Evolutionary conservation across 2,113 vertebrate species (phyloP), one percentile per base, ranked within the genome.

Genomic region (Tyto alba): DNA sequence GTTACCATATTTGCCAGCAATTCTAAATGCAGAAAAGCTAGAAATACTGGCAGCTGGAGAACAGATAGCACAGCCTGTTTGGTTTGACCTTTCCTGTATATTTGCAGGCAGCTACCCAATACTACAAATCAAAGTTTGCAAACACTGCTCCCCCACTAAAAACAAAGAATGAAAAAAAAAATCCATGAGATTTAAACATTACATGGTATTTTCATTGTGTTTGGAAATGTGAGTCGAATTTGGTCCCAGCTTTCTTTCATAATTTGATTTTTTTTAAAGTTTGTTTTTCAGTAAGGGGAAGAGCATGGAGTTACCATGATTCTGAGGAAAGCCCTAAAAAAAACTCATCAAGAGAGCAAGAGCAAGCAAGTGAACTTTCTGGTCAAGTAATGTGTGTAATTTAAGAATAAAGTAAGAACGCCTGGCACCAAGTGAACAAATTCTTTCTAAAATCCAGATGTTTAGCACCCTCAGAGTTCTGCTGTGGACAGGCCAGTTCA

Each of bases 41-140:
- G 95, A 97, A 97, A 95, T 88, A 81, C 68, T 11, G 12, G 93
- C 62, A 90, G 64, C 32, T 91, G 47, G 19, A 84, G 29, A 90
- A 88, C 36, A 87, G 45, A 68, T 30, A 84, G 26, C 12, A 45
- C n/a, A 55, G n/a, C 56, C 50, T 41, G 15, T 50, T 71, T 67
- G 48, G 32, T 45, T 83, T 72, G 92, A 21, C 9, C 15, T 16
- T 66, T 89, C 64, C 83, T 66, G 26, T 69, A 16, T 22, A 59
- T 67, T 81, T 77, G 75, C 67, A 93, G 78, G 27, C 71, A 72
- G 47, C 40, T 45, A 22, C 2, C 6, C 47, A 59, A 38, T 36
- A 59, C 17, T 78, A 77, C 21, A 84, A 81, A 78, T 4, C 1
- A 1, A 89, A 80, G 41, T 66, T 26, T 47, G 32, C 20, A 88